Conservation (phyloP, 2,888 invertebrate genomes). For the Coelinius sp. region DNA sequence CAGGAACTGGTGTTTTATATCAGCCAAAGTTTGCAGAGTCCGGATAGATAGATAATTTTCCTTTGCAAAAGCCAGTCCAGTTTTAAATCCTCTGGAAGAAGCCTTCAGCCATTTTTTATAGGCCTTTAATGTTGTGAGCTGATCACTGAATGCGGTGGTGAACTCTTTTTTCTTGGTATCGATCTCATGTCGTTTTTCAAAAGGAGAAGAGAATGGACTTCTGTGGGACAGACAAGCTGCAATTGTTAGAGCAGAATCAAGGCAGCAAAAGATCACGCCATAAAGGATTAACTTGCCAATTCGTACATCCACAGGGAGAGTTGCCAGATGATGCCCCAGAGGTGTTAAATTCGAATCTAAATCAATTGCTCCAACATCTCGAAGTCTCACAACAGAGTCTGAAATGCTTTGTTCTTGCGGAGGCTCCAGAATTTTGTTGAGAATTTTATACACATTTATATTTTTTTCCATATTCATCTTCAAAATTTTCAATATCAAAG, state of each 20-base stretch:
- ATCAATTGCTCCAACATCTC: slow-evolving; percentile 87
- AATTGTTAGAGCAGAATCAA: slow-evolving; percentile 93
- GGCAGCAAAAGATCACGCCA: slow-evolving; percentile 92
- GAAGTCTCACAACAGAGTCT: slow-evolving; percentile 79
- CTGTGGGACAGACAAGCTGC: slow-evolving; percentile 87
- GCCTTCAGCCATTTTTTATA: slow-evolving; percentile 90
- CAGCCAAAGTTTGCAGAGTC: slow-evolving; percentile 86
- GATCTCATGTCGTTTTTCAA: slow-evolving; percentile 80
- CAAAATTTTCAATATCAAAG: slow-evolving; percentile 82
- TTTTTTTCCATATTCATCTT: slow-evolving; percentile 73
- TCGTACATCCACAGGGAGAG: slow-evolving; percentile 90
- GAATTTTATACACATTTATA: slow-evolving; percentile 72
- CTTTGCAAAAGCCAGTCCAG: slow-evolving; percentile 84
- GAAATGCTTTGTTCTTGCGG: slow-evolving; percentile 79
- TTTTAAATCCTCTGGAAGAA: slow-evolving; percentile 76
- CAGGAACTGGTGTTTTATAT: slow-evolving; percentile 87
- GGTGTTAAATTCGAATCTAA: slow-evolving; percentile 82
- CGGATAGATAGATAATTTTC: slow-evolving; percentile 88
- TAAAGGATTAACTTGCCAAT: slow-evolving; percentile 94
- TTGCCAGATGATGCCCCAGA: slow-evolving; percentile 88
- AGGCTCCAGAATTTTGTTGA: slow-evolving; percentile 81
- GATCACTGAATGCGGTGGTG: slow-evolving; percentile 87
- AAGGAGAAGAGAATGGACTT: slow-evolving; percentile 83
- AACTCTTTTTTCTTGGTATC: slow-evolving; percentile 83
- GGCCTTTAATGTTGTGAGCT: slow-evolving; percentile 87